Conservation (phyloP, 2,113 vertebrate genomes). For the Poeciliopsis retropinna region DNA sequence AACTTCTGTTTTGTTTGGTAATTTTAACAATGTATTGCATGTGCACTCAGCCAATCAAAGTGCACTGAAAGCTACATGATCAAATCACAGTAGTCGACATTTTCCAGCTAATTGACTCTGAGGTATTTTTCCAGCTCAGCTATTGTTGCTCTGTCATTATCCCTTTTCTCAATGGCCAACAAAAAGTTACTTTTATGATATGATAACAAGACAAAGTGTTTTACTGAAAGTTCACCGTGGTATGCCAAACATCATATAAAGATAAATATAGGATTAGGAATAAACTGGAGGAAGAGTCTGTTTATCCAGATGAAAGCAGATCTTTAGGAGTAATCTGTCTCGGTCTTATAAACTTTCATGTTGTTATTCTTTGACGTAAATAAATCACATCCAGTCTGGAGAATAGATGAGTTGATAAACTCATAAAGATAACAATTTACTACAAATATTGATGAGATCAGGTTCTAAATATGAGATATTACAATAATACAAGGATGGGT, state of each 20-base stretch:
- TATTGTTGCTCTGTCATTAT: conserved; percentile 37
- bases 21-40: conserved; percentile 8
- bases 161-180: conserved; percentile 45
- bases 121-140: conserved; percentile 59
- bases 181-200: not conserved
- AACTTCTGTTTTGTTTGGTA: not conserved
- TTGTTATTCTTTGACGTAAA: not conserved
- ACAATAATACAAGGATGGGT: too few species aligned
- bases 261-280: not conserved
- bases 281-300: too few species aligned
- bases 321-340: not conserved
- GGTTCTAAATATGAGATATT: too few species aligned
- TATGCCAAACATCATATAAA: not conserved
- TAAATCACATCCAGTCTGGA: not conserved
- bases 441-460: not conserved
- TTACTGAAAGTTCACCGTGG: not conserved
- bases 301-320: not conserved
- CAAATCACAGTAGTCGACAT: conserved; percentile 59
- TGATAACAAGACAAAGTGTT: not conserved
- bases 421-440: not conserved
- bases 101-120: conserved; percentile 61
- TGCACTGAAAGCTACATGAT: conserved; percentile 45
- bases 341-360: not conserved
- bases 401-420: not conserved
- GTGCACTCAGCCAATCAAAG: conserved; percentile 9